Evolutionary conservation across 2,797 vertebrate genomes (phyloP).

Genomic region (Botia almorhae): DNA sequence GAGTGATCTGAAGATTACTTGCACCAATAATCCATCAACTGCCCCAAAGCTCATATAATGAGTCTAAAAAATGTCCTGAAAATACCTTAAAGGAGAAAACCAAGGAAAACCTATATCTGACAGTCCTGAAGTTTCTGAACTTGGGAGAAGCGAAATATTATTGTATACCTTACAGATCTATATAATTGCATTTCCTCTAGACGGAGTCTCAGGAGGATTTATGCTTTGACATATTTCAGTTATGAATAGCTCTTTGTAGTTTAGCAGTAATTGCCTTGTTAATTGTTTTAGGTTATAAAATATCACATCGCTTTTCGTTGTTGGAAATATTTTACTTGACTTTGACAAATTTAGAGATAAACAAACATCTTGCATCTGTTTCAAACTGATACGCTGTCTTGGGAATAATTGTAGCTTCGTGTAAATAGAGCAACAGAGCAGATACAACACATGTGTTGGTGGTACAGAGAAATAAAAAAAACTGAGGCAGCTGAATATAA

Average conservation of each 20-base stretch:
- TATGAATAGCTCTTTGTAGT: constrained; percentile 45
- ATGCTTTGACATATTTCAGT: constrained; percentile 37
- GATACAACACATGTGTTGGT: constrained; percentile 11
- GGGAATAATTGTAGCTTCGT: constrained; percentile 8
- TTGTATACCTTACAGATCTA: constrained; percentile 51
- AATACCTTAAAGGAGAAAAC: constrained; percentile 44
- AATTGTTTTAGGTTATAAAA: constrained; percentile 9
- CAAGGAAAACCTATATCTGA: constrained; percentile 61
- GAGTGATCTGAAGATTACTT: constrained; percentile 62
- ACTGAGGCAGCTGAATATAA: constrained; percentile 23
- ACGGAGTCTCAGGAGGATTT: constrained; percentile 25
- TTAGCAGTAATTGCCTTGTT: constrained; percentile 34
- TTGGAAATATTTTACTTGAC: constrained; percentile 32
- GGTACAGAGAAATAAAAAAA: constrained; percentile 23
- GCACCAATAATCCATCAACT: constrained; percentile 59
- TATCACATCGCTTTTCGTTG: not conserved
- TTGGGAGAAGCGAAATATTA: constrained; percentile 61
- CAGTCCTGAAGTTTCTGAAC: constrained; percentile 68
- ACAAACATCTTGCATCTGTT: not conserved
- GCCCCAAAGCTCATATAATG: constrained; percentile 49
- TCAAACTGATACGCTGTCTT: not conserved
- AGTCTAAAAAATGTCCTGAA: constrained; percentile 33
- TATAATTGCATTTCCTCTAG: constrained; percentile 56
- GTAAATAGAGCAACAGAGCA: constrained; percentile 27
- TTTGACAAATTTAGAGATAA: constrained; percentile 14